Evolutionary conservation across 2,113 vertebrate genomes (phyloP).

Genomic region (Upupa epops): DNA sequence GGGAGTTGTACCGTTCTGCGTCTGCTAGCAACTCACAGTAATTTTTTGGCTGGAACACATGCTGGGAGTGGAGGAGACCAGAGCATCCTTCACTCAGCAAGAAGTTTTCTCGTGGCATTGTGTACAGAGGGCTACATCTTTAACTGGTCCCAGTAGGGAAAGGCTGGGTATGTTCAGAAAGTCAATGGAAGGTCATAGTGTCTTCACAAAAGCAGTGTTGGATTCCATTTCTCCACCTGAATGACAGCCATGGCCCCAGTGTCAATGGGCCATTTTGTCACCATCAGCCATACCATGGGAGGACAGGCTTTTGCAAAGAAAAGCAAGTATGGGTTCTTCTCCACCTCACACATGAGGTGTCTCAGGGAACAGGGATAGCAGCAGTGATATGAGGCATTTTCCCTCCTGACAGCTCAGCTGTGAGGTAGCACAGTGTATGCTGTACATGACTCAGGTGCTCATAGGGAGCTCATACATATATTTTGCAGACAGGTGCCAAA

Average conservation of each 20-base stretch:
- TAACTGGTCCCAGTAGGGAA: neutral
- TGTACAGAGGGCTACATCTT: neutral
- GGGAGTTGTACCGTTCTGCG: neutral
- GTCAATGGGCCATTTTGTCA: neutral
- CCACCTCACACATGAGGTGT: neutral
- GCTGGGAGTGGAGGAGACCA: neutral
- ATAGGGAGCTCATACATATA: neutral
- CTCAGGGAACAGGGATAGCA: neutral
- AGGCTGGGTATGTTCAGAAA: neutral
- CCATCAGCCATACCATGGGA: rapidly evolving
- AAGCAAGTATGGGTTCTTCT: neutral
- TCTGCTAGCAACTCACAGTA: neutral
- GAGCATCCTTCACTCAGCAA: neutral
- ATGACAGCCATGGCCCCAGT: neutral
- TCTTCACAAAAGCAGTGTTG: neutral
- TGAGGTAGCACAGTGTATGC: neutral
- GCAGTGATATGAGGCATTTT: neutral
- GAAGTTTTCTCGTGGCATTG: neutral
- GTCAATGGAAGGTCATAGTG: neutral
- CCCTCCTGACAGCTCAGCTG: neutral
- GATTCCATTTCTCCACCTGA: neutral
- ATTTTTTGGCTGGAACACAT: neutral
- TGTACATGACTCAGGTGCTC: neutral
- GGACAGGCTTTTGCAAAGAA: neutral
- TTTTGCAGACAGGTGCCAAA: neutral